Percentiles rank a stretch among this genome's conserved stretches.
Conservation (phyloP, 2,888 invertebrate species). For the Torymus auratus region DNA sequence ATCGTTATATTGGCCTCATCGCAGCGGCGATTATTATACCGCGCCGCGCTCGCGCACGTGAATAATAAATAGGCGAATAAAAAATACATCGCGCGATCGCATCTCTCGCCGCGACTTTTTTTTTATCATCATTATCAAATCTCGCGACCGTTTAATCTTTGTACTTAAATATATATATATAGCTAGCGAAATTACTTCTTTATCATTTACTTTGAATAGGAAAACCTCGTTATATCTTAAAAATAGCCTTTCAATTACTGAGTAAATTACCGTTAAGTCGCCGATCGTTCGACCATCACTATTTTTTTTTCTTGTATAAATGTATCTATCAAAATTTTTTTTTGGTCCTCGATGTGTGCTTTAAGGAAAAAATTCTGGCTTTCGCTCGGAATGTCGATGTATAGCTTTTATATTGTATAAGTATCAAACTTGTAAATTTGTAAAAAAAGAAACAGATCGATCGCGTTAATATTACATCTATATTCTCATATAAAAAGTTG, state of each 20-base stretch:
- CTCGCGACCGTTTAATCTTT: conserved; percentile 23
- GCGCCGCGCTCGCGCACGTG: too few species aligned
- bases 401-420: too few species aligned
- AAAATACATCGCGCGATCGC: conserved; percentile 39
- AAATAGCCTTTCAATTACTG: conserved; percentile 39
- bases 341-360: too few species aligned
- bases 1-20: too few species aligned
- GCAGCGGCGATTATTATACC: too few species aligned
- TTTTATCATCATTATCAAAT: conserved; percentile 7
- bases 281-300: not conserved
- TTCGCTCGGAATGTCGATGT: too few species aligned
- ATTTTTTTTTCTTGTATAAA: too few species aligned
- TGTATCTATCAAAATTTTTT: too few species aligned
- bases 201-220: not conserved
- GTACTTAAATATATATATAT: too few species aligned
- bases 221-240: conserved; percentile 34
- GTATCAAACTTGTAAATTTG: too few species aligned
- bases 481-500: conserved; percentile 7
- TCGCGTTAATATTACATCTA: conserved; percentile 4
- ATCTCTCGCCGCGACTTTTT: conserved; percentile 1
- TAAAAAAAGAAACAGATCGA: not conserved
- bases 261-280: conserved; percentile 20
- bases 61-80: conserved; percentile 36
- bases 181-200: conserved; percentile 3
- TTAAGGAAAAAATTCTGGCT: too few species aligned